Evolutionary conservation across 2,797 vertebrate genomes (phyloP), one percentile per base, ranked within the genome.

Genomic region (Oreochromis grahami): DNA sequence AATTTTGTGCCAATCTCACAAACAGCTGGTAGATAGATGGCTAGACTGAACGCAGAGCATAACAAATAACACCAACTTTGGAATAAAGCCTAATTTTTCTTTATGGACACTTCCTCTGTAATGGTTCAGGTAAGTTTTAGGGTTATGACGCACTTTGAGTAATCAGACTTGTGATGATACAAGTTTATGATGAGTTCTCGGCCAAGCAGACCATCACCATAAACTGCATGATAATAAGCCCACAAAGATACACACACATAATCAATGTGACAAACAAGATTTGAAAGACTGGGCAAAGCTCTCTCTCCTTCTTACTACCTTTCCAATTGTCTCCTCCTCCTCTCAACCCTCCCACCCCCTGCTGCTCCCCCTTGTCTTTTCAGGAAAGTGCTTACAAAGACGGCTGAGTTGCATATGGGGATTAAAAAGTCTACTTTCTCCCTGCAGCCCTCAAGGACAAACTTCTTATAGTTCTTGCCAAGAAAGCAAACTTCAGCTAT

Each of bases 321-420:
- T 83, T 74, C 29, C 4, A 77, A 81, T 85, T 72, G 43, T 15
- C 50, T 45, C 77, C 85, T 55, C 34, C 79, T 70, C 19, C 68
- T n/a, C 29, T 17, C 41, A 26, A 26, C 13, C 65, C 36, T 36
- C 24, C 10, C 43, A 13, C 13, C 58, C 43, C 76, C 36, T 8
- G 43, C 87, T 81, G 77, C 80, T 82, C 63, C 81, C 77, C 36
- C 81, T 87, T 88, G 87, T 88, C 83, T 92, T 87, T 85, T 86
- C 76, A 84, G 87, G 77, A 94, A 93, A 93, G 84, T 92, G 93
- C 92, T 94, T 94, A 92, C 94, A 95, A 92, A 95, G 92, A 89
- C 36, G 4, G 78, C 85, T 81, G 87, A 90, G 78, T 92, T 91
- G 87, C 90, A 91, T 89, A 79, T 84, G 32, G 79, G 86, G 87